phyloP scores from a whole-genome alignment of 2,888 invertebrate species.

The Drosophila paracracens region DNA sequence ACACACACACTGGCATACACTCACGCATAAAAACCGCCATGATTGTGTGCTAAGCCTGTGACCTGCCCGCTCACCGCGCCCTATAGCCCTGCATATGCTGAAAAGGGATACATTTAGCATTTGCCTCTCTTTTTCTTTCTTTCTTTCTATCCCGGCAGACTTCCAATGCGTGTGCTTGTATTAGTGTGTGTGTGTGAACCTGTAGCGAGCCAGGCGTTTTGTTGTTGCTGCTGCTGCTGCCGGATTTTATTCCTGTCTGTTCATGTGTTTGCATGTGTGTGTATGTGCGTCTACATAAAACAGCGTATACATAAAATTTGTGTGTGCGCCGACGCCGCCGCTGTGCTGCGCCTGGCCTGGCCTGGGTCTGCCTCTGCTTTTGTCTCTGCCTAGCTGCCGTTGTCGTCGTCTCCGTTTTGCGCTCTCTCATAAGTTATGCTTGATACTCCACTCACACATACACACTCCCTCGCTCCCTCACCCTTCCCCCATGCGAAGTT shows the following conservation, averaged over 20 bases:
- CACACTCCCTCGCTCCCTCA: slow-evolving; percentile 19
- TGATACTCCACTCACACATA: slow-evolving; percentile 51
- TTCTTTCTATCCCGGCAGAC: slow-evolving; percentile 61
- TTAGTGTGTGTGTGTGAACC: slow-evolving; percentile 61
- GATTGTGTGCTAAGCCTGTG: slow-evolving; percentile 81
- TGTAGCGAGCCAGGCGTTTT: slow-evolving; percentile 67
- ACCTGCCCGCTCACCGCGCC: slow-evolving; percentile 61
- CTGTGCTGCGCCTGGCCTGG: slow-evolving; percentile 38
- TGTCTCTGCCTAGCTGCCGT: slow-evolving; percentile 55
- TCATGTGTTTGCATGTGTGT: slow-evolving; percentile 37
- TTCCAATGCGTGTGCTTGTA: slow-evolving; percentile 52
- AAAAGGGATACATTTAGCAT: slow-evolving; percentile 79
- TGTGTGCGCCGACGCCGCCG: slow-evolving; percentile 79
- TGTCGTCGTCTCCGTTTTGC: slow-evolving; percentile 49
- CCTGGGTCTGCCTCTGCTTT: slow-evolving; percentile 18
- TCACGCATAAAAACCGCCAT: slow-evolving; percentile 71
- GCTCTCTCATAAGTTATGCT: slow-evolving; percentile 70
- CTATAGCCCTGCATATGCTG: slow-evolving; percentile 46
- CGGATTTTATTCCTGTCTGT: slow-evolving; percentile 69
- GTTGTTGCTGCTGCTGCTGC: slow-evolving; percentile 59
- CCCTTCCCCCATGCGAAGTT: slow-evolving; percentile 61
- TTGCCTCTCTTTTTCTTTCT: slow-evolving; percentile 62
- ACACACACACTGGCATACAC: slow-evolving; percentile 45
- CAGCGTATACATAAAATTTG: slow-evolving; percentile 80
- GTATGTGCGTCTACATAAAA: slow-evolving; percentile 69